A percentile compares a stretch with the other conserved stretches of the same genome.
Conservation (phyloP, 2,888 invertebrate genomes). For the Caenorhabditis imperialis region DNA sequence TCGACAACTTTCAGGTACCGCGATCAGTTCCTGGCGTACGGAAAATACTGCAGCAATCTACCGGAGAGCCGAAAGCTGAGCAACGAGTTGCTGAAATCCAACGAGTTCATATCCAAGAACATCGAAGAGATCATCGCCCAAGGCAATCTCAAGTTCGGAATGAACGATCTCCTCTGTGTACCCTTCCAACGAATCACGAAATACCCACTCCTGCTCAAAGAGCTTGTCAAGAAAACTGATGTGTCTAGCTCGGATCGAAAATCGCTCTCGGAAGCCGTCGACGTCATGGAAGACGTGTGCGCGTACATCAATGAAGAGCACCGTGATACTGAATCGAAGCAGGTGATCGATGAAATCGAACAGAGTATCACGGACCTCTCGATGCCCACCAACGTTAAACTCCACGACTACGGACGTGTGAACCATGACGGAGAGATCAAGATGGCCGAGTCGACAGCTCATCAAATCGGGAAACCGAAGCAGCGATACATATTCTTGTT, state of each 20-base stretch:
- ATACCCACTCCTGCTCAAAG: conserved; percentile 92
- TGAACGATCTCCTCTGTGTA: conserved; percentile 94
- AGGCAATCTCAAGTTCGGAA: conserved; percentile 87
- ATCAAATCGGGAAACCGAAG: conserved; percentile 63
- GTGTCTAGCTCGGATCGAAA: conserved; percentile 87
- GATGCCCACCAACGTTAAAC: conserved; percentile 85
- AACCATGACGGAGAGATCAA: conserved; percentile 89
- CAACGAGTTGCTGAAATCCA: conserved; percentile 18
- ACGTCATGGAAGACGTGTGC: conserved; percentile 74
- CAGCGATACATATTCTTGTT: conserved; percentile 93
- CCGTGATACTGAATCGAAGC: conserved; percentile 92
- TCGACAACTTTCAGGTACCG: conserved; percentile 85
- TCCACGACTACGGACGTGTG: conserved; percentile 91
- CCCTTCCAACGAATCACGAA: conserved; percentile 98
- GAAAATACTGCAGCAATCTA: conserved; percentile 94
- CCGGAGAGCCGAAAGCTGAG: conserved; percentile 88
- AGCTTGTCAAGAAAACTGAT: conserved; percentile 80
- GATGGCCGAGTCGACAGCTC: conserved; percentile 55
- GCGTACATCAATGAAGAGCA: conserved; percentile 96
- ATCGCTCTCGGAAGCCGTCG: conserved; percentile 86
- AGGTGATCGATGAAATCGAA: conserved; percentile 91
- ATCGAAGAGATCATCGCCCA: conserved; percentile 90
- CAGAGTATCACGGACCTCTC: conserved; percentile 80
- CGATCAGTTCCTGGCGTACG: conserved; percentile 91
- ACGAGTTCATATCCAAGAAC: conserved; percentile 18